Conservation (phyloP, 2,888 invertebrate species). For the Altica lythri region DNA sequence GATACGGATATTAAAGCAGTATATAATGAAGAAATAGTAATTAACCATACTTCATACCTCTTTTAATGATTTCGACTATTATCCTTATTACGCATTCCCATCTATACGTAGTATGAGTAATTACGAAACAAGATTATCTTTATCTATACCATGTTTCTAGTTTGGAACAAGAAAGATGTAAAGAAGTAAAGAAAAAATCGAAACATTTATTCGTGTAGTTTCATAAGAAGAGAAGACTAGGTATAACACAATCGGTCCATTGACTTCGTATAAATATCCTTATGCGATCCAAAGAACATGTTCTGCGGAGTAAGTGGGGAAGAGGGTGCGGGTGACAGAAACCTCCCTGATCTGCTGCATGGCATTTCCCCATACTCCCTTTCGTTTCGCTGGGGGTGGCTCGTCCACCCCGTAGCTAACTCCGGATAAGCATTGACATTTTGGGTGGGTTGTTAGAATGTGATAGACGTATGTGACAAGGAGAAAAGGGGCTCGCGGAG, state of each 20-base stretch:
- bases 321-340: conserved; percentile 16
- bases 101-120: too few relatives aligned
- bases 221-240: not conserved
- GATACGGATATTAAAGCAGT: too few relatives aligned
- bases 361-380: conserved; percentile 32
- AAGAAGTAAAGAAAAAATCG: too few relatives aligned
- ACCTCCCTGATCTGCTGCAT: conserved; percentile 30
- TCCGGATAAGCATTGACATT: conserved; percentile 53
- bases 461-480: conserved; percentile 44
- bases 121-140: too few relatives aligned
- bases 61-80: too few relatives aligned
- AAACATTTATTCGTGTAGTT: not conserved
- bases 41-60: too few relatives aligned
- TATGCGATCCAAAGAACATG: conserved; percentile 23
- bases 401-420: conserved; percentile 34
- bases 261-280: conserved; percentile 20
- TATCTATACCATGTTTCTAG: too few relatives aligned
- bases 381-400: conserved; percentile 22
- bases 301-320: conserved; percentile 12
- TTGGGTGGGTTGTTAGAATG: conserved; percentile 52
- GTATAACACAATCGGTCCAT: conserved; percentile 24
- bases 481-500: conserved; percentile 22
- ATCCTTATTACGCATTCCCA: too few relatives aligned
- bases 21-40: too few relatives aligned
- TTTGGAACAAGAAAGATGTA: too few relatives aligned